A percentile compares a stretch with the other conserved stretches of the same genome.
phyloP scores from a whole-genome alignment of 2,888 invertebrate species.

The Plagiodera versicolora region DNA sequence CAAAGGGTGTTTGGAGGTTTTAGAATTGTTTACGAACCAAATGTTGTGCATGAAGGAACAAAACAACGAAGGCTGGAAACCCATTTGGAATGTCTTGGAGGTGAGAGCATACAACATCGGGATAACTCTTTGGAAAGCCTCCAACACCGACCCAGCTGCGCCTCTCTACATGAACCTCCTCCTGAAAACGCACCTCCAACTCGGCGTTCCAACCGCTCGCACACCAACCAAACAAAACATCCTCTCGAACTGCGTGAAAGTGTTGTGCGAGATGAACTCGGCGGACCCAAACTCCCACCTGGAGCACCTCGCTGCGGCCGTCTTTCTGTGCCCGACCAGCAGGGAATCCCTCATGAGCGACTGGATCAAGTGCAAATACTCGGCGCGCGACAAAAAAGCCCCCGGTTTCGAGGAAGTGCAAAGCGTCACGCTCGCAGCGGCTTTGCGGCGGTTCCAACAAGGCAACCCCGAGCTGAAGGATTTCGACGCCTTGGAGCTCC shows the following conservation, averaged over 20 bases:
- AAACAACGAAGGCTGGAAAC: slow-evolving; percentile 33
- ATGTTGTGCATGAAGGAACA: slow-evolving; percentile 26
- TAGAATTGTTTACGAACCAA: slow-evolving; percentile 28
- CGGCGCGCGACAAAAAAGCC: slow-evolving; percentile 27
- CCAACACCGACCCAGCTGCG: slow-evolving; percentile 16
- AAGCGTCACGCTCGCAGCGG: slow-evolving; percentile 35
- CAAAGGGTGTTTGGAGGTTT: slow-evolving; percentile 14
- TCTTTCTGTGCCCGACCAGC: slow-evolving; percentile 30
- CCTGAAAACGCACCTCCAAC: slow-evolving; percentile 23
- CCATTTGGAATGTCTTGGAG: slow-evolving; percentile 28
- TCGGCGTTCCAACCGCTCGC: slow-evolving; percentile 23
- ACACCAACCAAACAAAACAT: slow-evolving; percentile 21
- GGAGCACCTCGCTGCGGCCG: slow-evolving; percentile 34
- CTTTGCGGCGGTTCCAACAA: slow-evolving; percentile 29
- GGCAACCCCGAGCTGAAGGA: slow-evolving; percentile 10
- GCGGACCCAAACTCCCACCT: slow-evolving; percentile 31
- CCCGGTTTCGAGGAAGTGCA: slow-evolving; percentile 30
- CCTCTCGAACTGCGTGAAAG: slow-evolving; percentile 10
- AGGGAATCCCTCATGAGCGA: slow-evolving; percentile 28
- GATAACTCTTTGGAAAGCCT: slow-evolving; percentile 21
- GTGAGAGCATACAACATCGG: slow-evolving; percentile 35
- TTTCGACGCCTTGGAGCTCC: slow-evolving; percentile 32
- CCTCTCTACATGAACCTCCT: slow-evolving; percentile 22
- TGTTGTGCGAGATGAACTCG: slow-evolving; percentile 17
- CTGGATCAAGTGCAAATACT: slow-evolving; percentile 41